Evolutionary conservation across 2,113 vertebrate species (phyloP).

Genomic region (Anoplopoma fimbria): DNA sequence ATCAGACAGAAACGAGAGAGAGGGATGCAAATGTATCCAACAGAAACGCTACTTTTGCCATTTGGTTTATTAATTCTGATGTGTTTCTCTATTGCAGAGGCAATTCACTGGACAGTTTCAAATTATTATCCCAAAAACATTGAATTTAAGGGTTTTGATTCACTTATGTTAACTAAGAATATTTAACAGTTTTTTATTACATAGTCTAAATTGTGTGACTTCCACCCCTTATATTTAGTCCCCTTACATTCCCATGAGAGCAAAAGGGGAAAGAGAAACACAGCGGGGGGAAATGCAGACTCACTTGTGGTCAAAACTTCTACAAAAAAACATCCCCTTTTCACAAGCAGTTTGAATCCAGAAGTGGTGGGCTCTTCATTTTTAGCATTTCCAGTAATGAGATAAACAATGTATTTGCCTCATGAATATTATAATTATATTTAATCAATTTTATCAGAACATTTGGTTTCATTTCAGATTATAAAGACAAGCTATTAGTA

Average conservation of each 20-base stretch:
- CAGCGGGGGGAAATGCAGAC: constrained; percentile 50
- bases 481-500: background rate
- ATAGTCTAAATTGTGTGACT: background rate
- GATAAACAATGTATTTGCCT: background rate
- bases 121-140: background rate
- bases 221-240: constrained; percentile 34
- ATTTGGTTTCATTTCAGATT: constrained; percentile 23
- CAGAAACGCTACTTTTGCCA: background rate
- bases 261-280: constrained; percentile 53
- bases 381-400: background rate
- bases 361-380: constrained; percentile 4
- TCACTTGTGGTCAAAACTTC: constrained; percentile 66
- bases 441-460: background rate
- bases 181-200: background rate
- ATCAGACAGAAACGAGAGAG: background rate
- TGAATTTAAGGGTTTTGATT: background rate
- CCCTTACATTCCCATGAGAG: constrained; percentile 68
- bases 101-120: background rate
- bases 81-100: background rate
- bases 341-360: constrained; percentile 16
- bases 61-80: background rate
- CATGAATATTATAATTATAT: background rate
- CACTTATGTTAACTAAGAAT: background rate
- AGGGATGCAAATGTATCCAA: background rate
- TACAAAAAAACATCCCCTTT: constrained; percentile 41